phyloP scores from a whole-genome alignment of 2,797 vertebrate species.

The Phoxinus dragarum region DNA sequence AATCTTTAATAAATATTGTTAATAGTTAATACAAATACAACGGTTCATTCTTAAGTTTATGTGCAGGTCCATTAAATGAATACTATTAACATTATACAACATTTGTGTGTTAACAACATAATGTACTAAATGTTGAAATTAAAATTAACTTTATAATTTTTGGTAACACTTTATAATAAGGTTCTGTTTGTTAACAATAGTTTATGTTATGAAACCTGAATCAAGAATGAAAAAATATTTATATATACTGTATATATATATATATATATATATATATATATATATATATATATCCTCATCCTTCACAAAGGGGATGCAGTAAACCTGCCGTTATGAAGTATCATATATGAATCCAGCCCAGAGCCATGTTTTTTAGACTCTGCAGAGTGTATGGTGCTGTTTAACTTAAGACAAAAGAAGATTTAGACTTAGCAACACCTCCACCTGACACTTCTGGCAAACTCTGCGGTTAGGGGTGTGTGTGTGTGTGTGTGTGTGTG shows the following conservation, averaged over 20 bases:
- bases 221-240: not conserved
- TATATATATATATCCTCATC: not conserved
- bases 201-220: not conserved
- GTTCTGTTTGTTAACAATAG: no score
- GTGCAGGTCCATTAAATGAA: not conserved
- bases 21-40: not conserved
- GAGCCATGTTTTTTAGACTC: not conserved
- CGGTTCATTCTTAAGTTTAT: not conserved
- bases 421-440: constrained; percentile 6
- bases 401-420: not conserved
- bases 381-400: not conserved
- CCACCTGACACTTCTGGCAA: constrained; percentile 11
- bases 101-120: no score
- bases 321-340: not conserved
- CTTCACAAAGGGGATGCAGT: not conserved
- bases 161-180: no score
- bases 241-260: no score
- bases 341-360: not conserved
- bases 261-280: no score
- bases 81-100: not conserved
- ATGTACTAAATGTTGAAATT: not conserved
- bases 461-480: constrained; percentile 15
- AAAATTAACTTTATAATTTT: not conserved
- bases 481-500: no score
- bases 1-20: no score